A percentile compares a stretch with the other conserved stretches of the same genome.
Conservation (phyloP, 2,888 invertebrate genomes). For the Parnassius apollo region DNA sequence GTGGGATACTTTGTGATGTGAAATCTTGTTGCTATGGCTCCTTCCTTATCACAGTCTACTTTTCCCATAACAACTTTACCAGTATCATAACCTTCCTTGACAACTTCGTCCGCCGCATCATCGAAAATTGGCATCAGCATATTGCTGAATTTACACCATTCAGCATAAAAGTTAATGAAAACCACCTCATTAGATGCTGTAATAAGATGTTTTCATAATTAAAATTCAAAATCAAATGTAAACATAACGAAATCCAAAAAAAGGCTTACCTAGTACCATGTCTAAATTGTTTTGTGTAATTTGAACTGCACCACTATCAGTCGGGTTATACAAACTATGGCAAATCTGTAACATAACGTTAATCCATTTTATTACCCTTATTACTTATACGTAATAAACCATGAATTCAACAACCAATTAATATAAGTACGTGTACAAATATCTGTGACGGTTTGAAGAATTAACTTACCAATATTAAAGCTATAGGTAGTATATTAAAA, state of each 20-base stretch:
- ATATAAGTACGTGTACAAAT: slow-evolving; percentile 41
- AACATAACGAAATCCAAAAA: slow-evolving; percentile 20
- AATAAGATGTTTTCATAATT: slow-evolving; percentile 40
- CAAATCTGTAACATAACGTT: slow-evolving; percentile 74
- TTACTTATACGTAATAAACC: slow-evolving; percentile 61
- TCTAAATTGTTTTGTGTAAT: slow-evolving; percentile 91
- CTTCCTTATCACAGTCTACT: slow-evolving; percentile 98
- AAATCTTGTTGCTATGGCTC: slow-evolving; percentile 92
- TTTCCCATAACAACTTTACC: slow-evolving; percentile 96
- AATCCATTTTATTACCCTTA: slow-evolving; percentile 45
- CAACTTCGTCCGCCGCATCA: slow-evolving; percentile 94
- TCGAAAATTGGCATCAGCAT: slow-evolving; percentile 97
- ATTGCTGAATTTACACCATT: slow-evolving; percentile 99
- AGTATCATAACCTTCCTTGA: slow-evolving; percentile 87
- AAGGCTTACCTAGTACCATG: slow-evolving; percentile 88
- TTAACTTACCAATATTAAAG: slow-evolving; percentile 63
- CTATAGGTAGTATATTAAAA: slow-evolving; percentile 52
- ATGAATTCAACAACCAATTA: slow-evolving; percentile 60
- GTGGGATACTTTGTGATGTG: slow-evolving; percentile 99
- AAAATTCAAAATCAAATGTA: slow-evolving; percentile 6
- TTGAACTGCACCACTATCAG: slow-evolving; percentile 90
- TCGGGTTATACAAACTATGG: slow-evolving; percentile 86
- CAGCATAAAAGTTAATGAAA: slow-evolving; percentile 99
- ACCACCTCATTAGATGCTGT: slow-evolving; percentile 97
- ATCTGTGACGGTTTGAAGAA: slow-evolving; percentile 29